These are phyloP conservation scores for Sebastes wilsoni DNA, from an alignment of 2,797 vertebrate genomes.

Conservation along the genomic window DNA sequence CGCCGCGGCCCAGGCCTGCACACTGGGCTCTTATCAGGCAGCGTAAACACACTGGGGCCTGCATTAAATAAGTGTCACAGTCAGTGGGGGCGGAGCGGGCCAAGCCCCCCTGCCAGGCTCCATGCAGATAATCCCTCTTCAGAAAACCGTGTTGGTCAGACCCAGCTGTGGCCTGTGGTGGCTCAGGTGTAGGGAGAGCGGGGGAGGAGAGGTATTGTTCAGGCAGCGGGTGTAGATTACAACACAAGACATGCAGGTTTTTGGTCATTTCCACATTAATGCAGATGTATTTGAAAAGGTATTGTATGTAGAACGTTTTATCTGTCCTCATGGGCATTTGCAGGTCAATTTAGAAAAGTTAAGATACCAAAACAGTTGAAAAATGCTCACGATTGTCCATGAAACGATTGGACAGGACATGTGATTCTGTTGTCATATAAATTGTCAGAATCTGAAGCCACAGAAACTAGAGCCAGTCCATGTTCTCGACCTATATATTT, in stretches of 20 bases:
- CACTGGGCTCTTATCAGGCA: slow-evolving; percentile 78
- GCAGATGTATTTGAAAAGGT: not conserved
- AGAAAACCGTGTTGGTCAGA: slow-evolving; percentile 51
- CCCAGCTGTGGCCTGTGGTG: slow-evolving; percentile 63
- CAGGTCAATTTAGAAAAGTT: not conserved
- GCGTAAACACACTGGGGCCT: slow-evolving; percentile 80
- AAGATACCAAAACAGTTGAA: not conserved
- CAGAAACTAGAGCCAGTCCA: not conserved
- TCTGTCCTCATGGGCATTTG: not conserved
- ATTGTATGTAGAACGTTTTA: no score
- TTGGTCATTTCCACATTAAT: not conserved
- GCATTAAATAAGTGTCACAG: slow-evolving; percentile 82
- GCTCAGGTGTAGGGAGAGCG: slow-evolving; percentile 55
- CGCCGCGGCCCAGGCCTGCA: slow-evolving; percentile 54
- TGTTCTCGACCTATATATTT: not conserved
- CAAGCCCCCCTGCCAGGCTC: slow-evolving; percentile 52
- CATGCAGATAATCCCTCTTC: slow-evolving; percentile 69
- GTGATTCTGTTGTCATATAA: not conserved
- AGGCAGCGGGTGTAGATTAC: slow-evolving; percentile 31
- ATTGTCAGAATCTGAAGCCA: not conserved
- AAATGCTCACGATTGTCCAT: not conserved
- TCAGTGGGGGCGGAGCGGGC: slow-evolving; percentile 61
- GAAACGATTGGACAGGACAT: not conserved
- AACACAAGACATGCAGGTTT: slow-evolving; percentile 7
- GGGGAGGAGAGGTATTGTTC: slow-evolving; percentile 49